These are phyloP conservation scores for Zaprionus davidi DNA, from an alignment of 1,140 invertebrate genomes.

Conservation along the genomic window DNA sequence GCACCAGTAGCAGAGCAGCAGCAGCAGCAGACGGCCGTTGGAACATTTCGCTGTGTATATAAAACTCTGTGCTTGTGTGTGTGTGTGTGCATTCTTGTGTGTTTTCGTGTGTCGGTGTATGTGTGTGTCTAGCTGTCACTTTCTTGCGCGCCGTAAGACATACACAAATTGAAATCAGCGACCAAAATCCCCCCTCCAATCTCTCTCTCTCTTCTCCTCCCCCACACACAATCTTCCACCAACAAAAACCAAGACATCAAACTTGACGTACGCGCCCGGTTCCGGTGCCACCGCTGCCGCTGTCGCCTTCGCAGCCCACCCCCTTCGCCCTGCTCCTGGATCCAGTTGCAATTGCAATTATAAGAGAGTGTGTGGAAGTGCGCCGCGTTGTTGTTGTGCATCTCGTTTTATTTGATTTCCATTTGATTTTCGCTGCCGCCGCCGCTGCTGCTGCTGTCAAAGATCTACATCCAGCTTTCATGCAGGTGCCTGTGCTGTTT, in stretches of 20 bases:
- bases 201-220: slow-evolving; percentile 24
- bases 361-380: slow-evolving; percentile 36
- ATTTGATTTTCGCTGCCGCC: slow-evolving; percentile 16
- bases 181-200: slow-evolving; percentile 40
- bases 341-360: slow-evolving; percentile 35
- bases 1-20: slow-evolving; percentile 7
- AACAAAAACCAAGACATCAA: slow-evolving; percentile 26
- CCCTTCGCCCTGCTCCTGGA: not conserved
- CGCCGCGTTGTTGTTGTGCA: not conserved
- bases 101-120: slow-evolving; percentile 37
- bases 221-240: slow-evolving; percentile 24
- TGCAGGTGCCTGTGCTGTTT: slow-evolving; percentile 46
- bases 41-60: slow-evolving; percentile 53
- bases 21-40: slow-evolving; percentile 49
- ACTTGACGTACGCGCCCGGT: slow-evolving; percentile 69
- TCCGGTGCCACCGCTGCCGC: slow-evolving; percentile 65
- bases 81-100: slow-evolving; percentile 47
- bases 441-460: slow-evolving; percentile 13
- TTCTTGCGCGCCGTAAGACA: slow-evolving; percentile 72
- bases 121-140: slow-evolving; percentile 77
- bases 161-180: slow-evolving; percentile 68
- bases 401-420: slow-evolving; percentile 37
- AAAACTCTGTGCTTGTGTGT: slow-evolving; percentile 52
- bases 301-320: slow-evolving; percentile 6
- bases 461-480: slow-evolving; percentile 30